Evolutionary conservation across 2,888 invertebrate genomes (phyloP).

Genomic region (Erebia aethiops): DNA sequence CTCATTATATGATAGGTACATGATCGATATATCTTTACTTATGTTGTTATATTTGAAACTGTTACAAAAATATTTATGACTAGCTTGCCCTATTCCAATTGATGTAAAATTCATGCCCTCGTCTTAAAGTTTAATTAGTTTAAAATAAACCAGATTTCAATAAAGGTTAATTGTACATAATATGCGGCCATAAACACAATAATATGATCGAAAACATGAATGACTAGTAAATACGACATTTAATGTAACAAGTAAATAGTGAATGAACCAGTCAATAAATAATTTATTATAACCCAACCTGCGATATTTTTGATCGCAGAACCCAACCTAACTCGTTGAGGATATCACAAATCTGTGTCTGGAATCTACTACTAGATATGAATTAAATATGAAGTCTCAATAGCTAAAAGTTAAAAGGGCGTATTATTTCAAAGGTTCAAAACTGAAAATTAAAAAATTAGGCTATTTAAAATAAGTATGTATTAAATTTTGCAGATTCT

Average conservation of each 20-base stretch:
- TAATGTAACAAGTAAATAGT: constrained; percentile 28
- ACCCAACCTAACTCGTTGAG: constrained; percentile 38
- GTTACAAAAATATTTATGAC: too few species aligned
- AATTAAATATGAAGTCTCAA: not conserved
- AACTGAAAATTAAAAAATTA: not conserved
- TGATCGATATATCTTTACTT: too few species aligned
- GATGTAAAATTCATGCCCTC: too few species aligned
- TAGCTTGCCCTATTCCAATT: too few species aligned
- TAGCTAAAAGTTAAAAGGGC: not conserved
- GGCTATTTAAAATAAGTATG: not conserved
- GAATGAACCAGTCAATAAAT: constrained; percentile 41
- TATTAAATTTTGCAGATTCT: too few species aligned
- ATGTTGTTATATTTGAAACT: too few species aligned
- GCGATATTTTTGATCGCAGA: too few species aligned
- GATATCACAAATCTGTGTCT: constrained; percentile 7
- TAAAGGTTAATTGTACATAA: too few species aligned
- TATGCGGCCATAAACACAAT: not conserved
- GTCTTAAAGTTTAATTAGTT: too few species aligned
- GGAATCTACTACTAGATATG: not conserved
- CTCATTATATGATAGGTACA: too few species aligned
- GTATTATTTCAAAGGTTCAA: not conserved
- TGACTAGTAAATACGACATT: constrained; percentile 32
- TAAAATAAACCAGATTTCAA: not conserved
- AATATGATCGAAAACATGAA: constrained; percentile 31
- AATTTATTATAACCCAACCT: constrained; percentile 43